Conservation (phyloP, 2,113 vertebrate species). For the Alexandromys fortis region DNA sequence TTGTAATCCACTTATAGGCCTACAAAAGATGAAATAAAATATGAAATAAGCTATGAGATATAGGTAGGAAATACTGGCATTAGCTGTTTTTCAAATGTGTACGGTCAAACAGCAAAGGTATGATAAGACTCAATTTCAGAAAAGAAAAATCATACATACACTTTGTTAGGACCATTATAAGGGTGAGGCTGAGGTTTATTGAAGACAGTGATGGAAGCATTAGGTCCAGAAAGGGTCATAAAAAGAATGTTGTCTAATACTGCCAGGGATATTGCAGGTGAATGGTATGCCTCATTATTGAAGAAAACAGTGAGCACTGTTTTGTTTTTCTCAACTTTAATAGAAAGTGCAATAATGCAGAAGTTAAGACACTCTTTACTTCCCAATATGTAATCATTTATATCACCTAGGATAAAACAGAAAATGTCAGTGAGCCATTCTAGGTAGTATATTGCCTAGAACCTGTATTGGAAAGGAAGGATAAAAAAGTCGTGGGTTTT, state of each 20-base stretch:
- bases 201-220: slow-evolving; percentile 90
- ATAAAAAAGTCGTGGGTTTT: background rate
- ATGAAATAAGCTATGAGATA: background rate
- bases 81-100: background rate
- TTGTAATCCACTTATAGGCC: slow-evolving; percentile 91
- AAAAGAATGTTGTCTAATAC: slow-evolving; percentile 93
- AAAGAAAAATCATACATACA: slow-evolving; percentile 85
- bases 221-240: slow-evolving; percentile 88
- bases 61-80: background rate
- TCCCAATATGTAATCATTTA: slow-evolving; percentile 91
- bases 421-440: background rate
- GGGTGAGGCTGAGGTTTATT: slow-evolving; percentile 93
- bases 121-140: background rate
- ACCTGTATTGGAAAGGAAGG: background rate
- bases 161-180: slow-evolving; percentile 86
- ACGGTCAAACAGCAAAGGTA: background rate
- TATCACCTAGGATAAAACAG: slow-evolving; percentile 83
- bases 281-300: slow-evolving; percentile 96
- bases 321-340: slow-evolving; percentile 72
- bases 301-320: slow-evolving; percentile 90
- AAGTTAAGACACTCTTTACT: slow-evolving; percentile 90
- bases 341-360: slow-evolving; percentile 90
- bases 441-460: no score
- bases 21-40: slow-evolving; percentile 80
- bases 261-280: slow-evolving; percentile 90